Base-by-base conservation (phyloP, 2,888 invertebrate species). In the Apotomis capreana region DNA sequence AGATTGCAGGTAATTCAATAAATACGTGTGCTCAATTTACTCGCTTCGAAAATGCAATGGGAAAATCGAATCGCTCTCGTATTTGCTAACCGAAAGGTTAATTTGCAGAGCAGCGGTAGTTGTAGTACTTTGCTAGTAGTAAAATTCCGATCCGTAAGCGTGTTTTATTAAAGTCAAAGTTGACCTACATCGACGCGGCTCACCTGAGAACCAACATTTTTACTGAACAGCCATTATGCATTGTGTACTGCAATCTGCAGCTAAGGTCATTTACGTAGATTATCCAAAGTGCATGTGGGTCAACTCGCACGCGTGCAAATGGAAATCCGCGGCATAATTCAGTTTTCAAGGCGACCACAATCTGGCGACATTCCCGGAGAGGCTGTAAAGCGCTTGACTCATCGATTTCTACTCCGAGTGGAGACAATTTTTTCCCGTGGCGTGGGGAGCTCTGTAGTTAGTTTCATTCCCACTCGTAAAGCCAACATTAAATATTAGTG, bases 181-280 rank as follows among this genome's bases (percentile, higher is more conserved):
- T 62, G 72, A 68, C 72, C 68, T 68, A 68, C 68, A 72, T 72
- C 58, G 67, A 68, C 63, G 49, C 4, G 52, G 44, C 62, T 49
- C 49, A 65, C 46, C 65, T 62, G 68, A 58, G 72, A 72, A 68
- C 62, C 40, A 63, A 55, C 63, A 52, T 54, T 72, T 68, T 72
- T 68, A 72, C 68, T 68, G 72, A 68, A 68, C 63, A 68, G 52
- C 63, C 63, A 72, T 72, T 72, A 72, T 72, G 68, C 68, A 72
- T 68, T 68, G 68, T 72, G 67, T 61, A 67, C 60, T 61, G 70
- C 64, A 70, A 70, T 65, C 64, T 64, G 65, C 65, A 61, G 59
- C 60, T 70, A 65, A 67, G 46, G 61, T 44, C 62, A 58, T 63
- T 72, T 63, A 68, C 40, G 51, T 51, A 70, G 46, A 68, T 72